Evolutionary conservation across 2,888 invertebrate genomes (phyloP), one percentile per base, ranked within the genome.

Genomic region (Dilophus febrilis): DNA sequence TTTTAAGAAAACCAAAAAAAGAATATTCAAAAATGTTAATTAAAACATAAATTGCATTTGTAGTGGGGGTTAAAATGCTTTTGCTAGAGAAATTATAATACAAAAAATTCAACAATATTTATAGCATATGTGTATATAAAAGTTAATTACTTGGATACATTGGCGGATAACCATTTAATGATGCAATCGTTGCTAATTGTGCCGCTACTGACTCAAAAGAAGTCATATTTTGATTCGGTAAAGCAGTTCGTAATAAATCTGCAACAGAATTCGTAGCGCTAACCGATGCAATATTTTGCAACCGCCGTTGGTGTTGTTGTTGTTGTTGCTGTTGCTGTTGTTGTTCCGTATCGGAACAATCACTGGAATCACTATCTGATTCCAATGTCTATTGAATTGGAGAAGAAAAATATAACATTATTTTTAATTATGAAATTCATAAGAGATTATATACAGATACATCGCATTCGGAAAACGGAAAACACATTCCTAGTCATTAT

Each of bases 121-220:
- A n/a, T n/a, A n/a, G n/a, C n/a, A n/a, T n/a, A n/a, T n/a, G 22
- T 22, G 22, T 6, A 6, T 22, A 22, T 22, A 22, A 22, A 22
- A 22, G 8, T 22, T 4, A 22, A 6, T 14, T 34, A 40, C 40
- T 35, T 28, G 35, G 40, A 35, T 40, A 40, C 10, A 40, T 18
- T 28, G 40, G 35, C 16, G 40, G 34, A 35, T 35, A 34, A 26
- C 39, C 35, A 40, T 40, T 40, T 14, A 52, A 46, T 39, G 77
- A 75, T 47, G 78, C 77, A 54, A 74, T 65, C 38, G 76, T 74
- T 50, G 70, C 69, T 55, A 71, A 67, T 53, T 72, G 67, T 44
- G 73, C 72, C 55, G 82, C 79, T 69, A 83, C 73, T 60, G 76
- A 73, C 64, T 70, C 70, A 52, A 70, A 63, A 48, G 70, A 68